phyloP scores from a whole-genome alignment of 2,888 invertebrate genomes.

The Drosophila mayaguana region DNA sequence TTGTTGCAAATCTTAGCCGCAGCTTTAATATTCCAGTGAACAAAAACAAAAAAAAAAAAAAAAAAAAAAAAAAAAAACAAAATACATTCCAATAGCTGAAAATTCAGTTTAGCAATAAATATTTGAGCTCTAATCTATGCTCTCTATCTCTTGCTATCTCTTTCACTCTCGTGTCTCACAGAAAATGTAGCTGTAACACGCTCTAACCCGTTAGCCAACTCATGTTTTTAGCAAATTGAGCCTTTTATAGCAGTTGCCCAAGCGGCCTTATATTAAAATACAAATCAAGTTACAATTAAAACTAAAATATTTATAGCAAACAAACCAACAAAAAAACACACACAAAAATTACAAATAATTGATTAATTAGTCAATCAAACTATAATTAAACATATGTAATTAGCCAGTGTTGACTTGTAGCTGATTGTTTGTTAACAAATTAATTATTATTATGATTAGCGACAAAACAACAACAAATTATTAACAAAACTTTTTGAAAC shows the following conservation, averaged over 20 bases:
- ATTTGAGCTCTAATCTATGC: constrained; percentile 18
- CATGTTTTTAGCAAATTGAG: constrained; percentile 43
- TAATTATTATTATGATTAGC: constrained; percentile 32
- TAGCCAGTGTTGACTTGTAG: constrained; percentile 71
- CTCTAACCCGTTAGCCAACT: constrained; percentile 22
- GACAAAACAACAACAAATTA: constrained; percentile 21
- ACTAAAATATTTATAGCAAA: constrained; percentile 14
- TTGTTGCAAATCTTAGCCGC: constrained; percentile 24
- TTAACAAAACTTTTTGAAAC: constrained; percentile 5
- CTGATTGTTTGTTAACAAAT: constrained; percentile 68
- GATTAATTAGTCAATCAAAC: constrained; percentile 23
- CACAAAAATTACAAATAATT: constrained; percentile 10
- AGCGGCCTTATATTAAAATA: constrained; percentile 64
- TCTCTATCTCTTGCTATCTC: constrained; percentile 3
- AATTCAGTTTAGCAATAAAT: constrained; percentile 12
- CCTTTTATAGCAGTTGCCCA: constrained; percentile 68
- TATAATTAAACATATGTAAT: constrained; percentile 38
- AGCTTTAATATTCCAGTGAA: constrained; percentile 27
- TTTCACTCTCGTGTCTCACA: constrained; percentile 15
- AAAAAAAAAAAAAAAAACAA: too few species aligned
- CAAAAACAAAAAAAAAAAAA: too few species aligned
- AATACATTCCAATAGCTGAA: constrained; percentile 7
- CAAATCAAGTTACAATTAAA: constrained; percentile 9
- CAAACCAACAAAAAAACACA: not conserved
- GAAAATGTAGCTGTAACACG: constrained; percentile 6